Evolutionary conservation across 2,797 vertebrate species (phyloP).

Genomic region (Merluccius polli): DNA sequence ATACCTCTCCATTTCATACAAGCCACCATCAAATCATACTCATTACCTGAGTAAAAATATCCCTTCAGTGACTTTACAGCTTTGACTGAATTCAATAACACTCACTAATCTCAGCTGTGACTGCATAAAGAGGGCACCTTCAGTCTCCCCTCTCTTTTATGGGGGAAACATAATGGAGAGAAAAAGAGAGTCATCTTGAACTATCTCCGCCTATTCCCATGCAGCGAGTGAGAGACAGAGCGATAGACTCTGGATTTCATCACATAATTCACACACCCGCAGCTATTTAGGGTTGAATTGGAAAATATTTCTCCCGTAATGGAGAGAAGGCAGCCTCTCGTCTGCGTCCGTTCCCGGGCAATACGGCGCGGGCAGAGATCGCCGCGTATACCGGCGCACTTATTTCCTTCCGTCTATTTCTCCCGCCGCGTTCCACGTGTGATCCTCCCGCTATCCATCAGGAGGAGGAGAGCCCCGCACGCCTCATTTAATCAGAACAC

Average conservation of each 20-base stretch:
- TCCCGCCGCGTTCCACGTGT: slow-evolving; percentile 22
- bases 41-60: slow-evolving; percentile 38
- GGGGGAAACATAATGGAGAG: slow-evolving; percentile 19
- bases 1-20: slow-evolving; percentile 43
- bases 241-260: slow-evolving; percentile 13
- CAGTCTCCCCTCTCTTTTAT: slow-evolving; percentile 29
- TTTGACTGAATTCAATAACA: slow-evolving; percentile 36
- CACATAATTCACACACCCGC: slow-evolving; percentile 13
- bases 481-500: slow-evolving; percentile 61
- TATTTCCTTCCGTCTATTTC: slow-evolving; percentile 40
- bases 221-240: slow-evolving; percentile 14
- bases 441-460: slow-evolving; percentile 33
- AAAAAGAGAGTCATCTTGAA: slow-evolving; percentile 14
- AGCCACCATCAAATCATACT: slow-evolving; percentile 34
- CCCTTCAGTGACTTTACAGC: slow-evolving; percentile 27
- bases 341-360: not conserved
- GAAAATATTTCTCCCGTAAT: slow-evolving; percentile 38
- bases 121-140: slow-evolving; percentile 22
- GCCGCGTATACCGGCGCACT: slow-evolving; percentile 9
- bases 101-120: slow-evolving; percentile 27
- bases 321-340: slow-evolving; percentile 22
- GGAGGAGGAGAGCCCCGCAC: slow-evolving; percentile 39
- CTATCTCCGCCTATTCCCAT: slow-evolving; percentile 12
- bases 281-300: slow-evolving; percentile 29
- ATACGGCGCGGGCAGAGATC: slow-evolving; percentile 19